Conservation (phyloP, 2,888 invertebrate species). For the Geotrupes spiniger region DNA sequence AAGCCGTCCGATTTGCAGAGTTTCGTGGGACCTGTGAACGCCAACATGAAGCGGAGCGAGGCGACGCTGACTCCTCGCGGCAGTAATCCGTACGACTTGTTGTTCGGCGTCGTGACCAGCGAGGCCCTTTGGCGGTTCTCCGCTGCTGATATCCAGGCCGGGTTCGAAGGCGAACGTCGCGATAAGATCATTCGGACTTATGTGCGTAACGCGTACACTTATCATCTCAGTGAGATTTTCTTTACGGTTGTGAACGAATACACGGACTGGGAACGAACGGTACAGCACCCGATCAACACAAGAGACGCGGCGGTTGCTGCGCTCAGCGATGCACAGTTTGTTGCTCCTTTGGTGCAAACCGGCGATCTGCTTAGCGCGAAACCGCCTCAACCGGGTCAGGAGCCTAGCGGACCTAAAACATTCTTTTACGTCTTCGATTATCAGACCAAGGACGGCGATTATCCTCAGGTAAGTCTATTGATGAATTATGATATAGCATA, state of each 20-base stretch:
- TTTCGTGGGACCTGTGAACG: slow-evolving; percentile 60
- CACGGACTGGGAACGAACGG: slow-evolving; percentile 94
- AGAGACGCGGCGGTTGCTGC: slow-evolving; percentile 88
- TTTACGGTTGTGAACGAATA: slow-evolving; percentile 96
- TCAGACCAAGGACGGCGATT: slow-evolving; percentile 85
- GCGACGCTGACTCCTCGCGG: slow-evolving; percentile 58
- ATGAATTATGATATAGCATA: too few relatives aligned
- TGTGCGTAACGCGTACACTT: slow-evolving; percentile 91
- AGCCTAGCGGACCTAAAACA: slow-evolving; percentile 68
- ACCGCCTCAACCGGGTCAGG: slow-evolving; percentile 58
- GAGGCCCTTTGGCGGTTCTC: slow-evolving; percentile 92
- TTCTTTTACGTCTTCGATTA: slow-evolving; percentile 92
- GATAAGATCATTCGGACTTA: slow-evolving; percentile 87
- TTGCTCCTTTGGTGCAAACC: slow-evolving; percentile 84
- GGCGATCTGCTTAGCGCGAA: slow-evolving; percentile 76
- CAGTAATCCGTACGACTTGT: slow-evolving; percentile 73
- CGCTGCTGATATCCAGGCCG: slow-evolving; percentile 76
- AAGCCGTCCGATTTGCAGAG: slow-evolving; percentile 63
- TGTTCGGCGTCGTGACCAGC: slow-evolving; percentile 88
- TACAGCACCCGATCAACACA: slow-evolving; percentile 84
- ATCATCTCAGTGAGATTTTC: slow-evolving; percentile 94
- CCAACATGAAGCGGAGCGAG: slow-evolving; percentile 62
- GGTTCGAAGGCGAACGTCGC: slow-evolving; percentile 83
- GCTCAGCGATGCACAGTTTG: slow-evolving; percentile 90
- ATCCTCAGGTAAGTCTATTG: slow-evolving; percentile 68